These are phyloP conservation scores for Petrocephalus microphthalmus DNA, from an alignment of 2,113 vertebrate species.

Conservation along the genomic window DNA sequence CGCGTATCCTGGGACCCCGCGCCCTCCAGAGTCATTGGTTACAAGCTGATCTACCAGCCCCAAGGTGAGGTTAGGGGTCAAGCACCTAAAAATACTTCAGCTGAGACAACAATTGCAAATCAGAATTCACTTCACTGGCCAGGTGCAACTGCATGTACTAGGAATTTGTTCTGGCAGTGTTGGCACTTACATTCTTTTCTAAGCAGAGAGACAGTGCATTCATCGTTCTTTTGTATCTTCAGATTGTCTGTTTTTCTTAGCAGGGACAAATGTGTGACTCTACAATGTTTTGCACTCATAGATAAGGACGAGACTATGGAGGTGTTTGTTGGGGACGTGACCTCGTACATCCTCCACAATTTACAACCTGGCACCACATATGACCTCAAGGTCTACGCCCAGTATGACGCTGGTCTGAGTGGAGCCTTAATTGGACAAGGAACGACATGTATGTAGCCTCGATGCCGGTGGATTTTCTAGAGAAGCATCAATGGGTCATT, in stretches of 20 bases:
- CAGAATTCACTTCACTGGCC: too few species aligned
- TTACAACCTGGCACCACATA: slow-evolving; percentile 88
- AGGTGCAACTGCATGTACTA: too few species aligned
- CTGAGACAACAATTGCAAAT: neutral
- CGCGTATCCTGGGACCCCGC: slow-evolving; percentile 89
- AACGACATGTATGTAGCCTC: slow-evolving; percentile 73
- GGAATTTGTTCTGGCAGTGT: too few species aligned
- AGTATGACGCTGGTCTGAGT: slow-evolving; percentile 84
- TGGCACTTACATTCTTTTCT: too few species aligned
- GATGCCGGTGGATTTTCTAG: neutral
- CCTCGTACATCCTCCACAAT: slow-evolving; percentile 78
- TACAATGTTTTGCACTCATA: slow-evolving; percentile 41
- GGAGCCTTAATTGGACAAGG: slow-evolving; percentile 77
- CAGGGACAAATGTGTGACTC: neutral
- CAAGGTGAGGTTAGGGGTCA: slow-evolving; percentile 60
- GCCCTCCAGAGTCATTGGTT: slow-evolving; percentile 84
- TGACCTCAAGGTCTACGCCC: slow-evolving; percentile 82
- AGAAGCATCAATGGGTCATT: neutral
- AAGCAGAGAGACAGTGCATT: neutral
- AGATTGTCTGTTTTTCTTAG: neutral
- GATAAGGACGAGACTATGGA: slow-evolving; percentile 76
- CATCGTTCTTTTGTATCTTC: neutral
- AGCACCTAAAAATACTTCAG: too few species aligned
- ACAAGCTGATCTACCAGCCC: slow-evolving; percentile 87
- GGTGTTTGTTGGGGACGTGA: slow-evolving; percentile 84